These are phyloP conservation scores for Ophioninae sp. DNA, from an alignment of 2,888 invertebrate species.

Conservation along the genomic window DNA sequence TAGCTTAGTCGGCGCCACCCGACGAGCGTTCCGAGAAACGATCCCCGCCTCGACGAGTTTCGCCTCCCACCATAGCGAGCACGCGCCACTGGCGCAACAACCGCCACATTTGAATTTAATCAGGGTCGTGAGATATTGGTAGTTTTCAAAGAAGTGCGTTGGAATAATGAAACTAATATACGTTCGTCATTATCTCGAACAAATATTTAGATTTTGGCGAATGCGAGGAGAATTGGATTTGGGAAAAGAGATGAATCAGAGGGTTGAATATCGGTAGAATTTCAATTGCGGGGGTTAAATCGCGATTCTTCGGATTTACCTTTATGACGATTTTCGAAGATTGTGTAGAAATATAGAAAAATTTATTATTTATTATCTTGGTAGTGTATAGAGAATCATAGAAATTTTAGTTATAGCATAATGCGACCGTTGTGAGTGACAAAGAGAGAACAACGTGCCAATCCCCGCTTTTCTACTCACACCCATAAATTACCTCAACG, in stretches of 20 bases:
- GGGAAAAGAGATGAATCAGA: not conserved
- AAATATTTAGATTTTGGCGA: not conserved
- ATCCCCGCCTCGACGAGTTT: not conserved
- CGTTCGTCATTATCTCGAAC: not conserved
- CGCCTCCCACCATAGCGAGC: not conserved
- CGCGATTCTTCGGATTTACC: not conserved
- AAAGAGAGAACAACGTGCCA: not conserved
- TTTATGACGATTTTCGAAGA: not conserved
- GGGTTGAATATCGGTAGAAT: too few species aligned
- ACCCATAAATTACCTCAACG: too few species aligned
- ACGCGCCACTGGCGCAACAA: not conserved
- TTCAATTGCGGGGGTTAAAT: too few species aligned
- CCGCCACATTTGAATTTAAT: slow-evolving; percentile 13
- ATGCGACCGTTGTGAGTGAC: not conserved
- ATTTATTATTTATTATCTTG: not conserved
- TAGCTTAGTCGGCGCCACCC: slow-evolving; percentile 56
- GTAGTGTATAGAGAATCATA: not conserved
- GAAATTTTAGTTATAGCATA: not conserved
- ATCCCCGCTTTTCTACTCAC: too few species aligned
- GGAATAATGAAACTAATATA: not conserved
- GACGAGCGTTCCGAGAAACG: slow-evolving; percentile 28
- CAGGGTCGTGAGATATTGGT: not conserved
- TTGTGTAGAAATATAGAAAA: too few species aligned
- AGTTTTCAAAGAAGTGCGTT: not conserved
- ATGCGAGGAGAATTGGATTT: not conserved